Conservation (phyloP, 2,113 vertebrate genomes). For the Aphelocoma coerulescens region DNA sequence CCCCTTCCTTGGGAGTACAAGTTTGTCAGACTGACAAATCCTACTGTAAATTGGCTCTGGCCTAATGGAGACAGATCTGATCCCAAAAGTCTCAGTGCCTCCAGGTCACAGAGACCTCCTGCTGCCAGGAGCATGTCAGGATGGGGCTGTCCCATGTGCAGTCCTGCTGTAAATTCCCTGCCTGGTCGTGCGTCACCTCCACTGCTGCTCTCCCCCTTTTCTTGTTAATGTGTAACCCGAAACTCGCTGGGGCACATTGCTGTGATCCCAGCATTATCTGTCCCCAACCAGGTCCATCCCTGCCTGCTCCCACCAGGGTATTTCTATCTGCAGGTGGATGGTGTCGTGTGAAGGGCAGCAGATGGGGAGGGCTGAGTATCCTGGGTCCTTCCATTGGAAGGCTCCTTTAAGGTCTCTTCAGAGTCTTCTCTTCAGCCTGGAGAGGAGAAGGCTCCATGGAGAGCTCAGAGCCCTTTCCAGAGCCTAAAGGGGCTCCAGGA, state of each 20-base stretch:
- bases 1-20: neutral
- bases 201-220: rapidly evolving
- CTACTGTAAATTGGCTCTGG: neutral
- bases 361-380: neutral
- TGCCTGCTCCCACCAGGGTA: neutral
- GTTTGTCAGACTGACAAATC: neutral
- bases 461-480: neutral
- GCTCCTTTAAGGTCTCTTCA: neutral
- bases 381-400: neutral
- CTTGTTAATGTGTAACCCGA: neutral
- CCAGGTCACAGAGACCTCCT: neutral
- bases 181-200: rapidly evolving
- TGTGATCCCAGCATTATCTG: neutral
- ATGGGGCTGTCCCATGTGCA: neutral
- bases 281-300: neutral
- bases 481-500: neutral
- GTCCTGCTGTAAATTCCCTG: neutral
- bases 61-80: neutral
- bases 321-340: neutral
- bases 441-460: neutral
- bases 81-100: neutral
- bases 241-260: neutral
- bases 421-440: neutral
- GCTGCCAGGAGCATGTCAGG: neutral
- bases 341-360: rapidly evolving